Base-by-base conservation (phyloP, 35 echinoderm and acorn worm genomes). In the Apostichopus californicus region DNA sequence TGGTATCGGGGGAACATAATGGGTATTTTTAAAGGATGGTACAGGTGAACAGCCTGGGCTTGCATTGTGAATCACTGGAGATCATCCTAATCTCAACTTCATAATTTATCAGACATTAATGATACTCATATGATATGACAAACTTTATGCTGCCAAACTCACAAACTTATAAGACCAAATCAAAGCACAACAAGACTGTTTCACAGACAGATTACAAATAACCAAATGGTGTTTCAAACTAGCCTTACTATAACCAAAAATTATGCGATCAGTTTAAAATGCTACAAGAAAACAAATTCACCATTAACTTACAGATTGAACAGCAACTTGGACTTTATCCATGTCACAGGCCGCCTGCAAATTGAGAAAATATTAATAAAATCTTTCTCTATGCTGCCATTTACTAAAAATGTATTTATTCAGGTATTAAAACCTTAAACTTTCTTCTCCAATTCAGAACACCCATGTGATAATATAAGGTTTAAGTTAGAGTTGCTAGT, bases 251-350 rank as follows among this genome's bases (percentile, higher is more conserved):
- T 22, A n/a, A 22, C 5, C 12, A 75, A 13, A 75, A 18, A 75
- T 18, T 22, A 75, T 75, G 71, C 71, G n/a, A 75, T 75, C 71
- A 14, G 21, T 12, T 18, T 20, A 75, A 75, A 75, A 5, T 73
- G 5, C 0, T 15, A 46, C 2, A 46, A 46, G 2, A 89, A 68
- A 63, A 72, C 15, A 89, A 46, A 4, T 13, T 72, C 57, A 10
- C n/a, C 12, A 79, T 14, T 14, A 70, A 95, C 96, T 98, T 94
- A 98, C 96, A 13, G 94, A 93, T 73, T 95, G 94, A 81, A 98
- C 94, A 81, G 63, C 90, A 70, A 95, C 90, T 92, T 95, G 94
- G 53, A 98, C 95, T 93, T 93, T 95, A 73, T 98, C 96, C 92
- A 98, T 88, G 81, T 98, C 96, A 80, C 92, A 88, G 12, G 92